Percentiles rank a stretch among this genome's conserved stretches.
phyloP scores from a whole-genome alignment of 92 coral and sea anemone species.

The Paragorgia papillata region DNA sequence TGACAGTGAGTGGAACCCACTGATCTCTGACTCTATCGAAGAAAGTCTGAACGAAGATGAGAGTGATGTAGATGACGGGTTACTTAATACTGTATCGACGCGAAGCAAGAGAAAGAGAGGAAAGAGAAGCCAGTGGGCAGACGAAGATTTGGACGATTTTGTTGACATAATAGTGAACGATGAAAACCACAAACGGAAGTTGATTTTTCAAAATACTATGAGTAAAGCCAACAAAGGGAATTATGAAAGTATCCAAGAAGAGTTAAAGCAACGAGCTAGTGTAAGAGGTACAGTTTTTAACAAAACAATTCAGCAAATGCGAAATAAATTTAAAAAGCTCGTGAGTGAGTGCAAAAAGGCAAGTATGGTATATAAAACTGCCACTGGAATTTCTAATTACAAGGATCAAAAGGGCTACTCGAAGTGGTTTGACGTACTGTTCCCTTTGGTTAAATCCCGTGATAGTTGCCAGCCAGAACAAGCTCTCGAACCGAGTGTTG shows the following conservation, averaged over 20 bases:
- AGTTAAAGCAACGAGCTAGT: constrained; percentile 23
- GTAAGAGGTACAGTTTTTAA: constrained; percentile 17
- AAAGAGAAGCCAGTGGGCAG: constrained; percentile 9
- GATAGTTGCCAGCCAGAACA: constrained; percentile 49
- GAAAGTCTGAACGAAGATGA: constrained; percentile 2
- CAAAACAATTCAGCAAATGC: constrained; percentile 26
- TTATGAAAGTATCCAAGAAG: constrained; percentile 36
- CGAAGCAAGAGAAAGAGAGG: constrained; percentile 13
- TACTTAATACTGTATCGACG: background rate
- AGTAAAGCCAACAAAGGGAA: constrained; percentile 28
- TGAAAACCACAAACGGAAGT: constrained; percentile 28
- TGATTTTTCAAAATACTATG: constrained; percentile 34
- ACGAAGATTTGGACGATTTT: constrained; percentile 27
- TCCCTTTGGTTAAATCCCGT: constrained; percentile 42
- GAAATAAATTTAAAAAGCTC: constrained; percentile 47
- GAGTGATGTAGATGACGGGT: background rate
- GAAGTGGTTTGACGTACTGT: constrained; percentile 42
- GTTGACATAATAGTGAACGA: constrained; percentile 41
- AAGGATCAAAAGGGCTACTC: constrained; percentile 41
- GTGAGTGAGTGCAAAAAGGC: constrained; percentile 49
- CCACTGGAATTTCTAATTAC: constrained; percentile 42
- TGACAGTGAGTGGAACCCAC: too few species aligned
- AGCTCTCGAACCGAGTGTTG: constrained; percentile 36
- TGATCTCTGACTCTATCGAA: background rate
- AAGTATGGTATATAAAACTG: constrained; percentile 32